These are phyloP conservation scores for Eugnorisma glareosa DNA, from an alignment of 2,888 invertebrate species.

Conservation along the genomic window DNA sequence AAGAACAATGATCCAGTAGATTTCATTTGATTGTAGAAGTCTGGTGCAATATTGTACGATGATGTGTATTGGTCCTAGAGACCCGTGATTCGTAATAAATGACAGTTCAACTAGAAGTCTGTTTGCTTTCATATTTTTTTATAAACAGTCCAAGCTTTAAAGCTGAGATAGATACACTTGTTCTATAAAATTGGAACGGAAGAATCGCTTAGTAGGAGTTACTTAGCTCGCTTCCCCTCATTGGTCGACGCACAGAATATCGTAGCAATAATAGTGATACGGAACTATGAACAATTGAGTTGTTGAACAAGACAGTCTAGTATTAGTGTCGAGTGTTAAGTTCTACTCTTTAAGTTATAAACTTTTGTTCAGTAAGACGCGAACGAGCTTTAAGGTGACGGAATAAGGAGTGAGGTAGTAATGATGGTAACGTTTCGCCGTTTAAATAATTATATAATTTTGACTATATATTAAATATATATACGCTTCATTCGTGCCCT, in stretches of 20 bases:
- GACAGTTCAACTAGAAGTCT: slow-evolving; percentile 57
- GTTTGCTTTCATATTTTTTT: slow-evolving; percentile 56
- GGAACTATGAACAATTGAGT: slow-evolving; percentile 59
- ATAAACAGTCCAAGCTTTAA: slow-evolving; percentile 31
- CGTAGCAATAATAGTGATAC: slow-evolving; percentile 71
- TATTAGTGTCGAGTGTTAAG: slow-evolving; percentile 69
- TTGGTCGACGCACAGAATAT: slow-evolving; percentile 62
- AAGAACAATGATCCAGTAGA: slow-evolving; percentile 46
- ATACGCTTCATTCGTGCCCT: slow-evolving; percentile 51
- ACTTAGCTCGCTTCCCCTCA: slow-evolving; percentile 43
- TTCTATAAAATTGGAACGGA: slow-evolving; percentile 18
- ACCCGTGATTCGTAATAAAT: slow-evolving; percentile 59
- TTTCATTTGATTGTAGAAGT: slow-evolving; percentile 54
- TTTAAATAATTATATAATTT: slow-evolving; percentile 53
- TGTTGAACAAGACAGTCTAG: slow-evolving; percentile 65
- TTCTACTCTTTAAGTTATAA: slow-evolving; percentile 68
- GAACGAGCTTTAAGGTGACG: slow-evolving; percentile 69
- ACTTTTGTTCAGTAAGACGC: slow-evolving; percentile 66
- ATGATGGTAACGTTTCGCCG: slow-evolving; percentile 63
- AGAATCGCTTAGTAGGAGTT: slow-evolving; percentile 30
- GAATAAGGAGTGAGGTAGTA: slow-evolving; percentile 58
- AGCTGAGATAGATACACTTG: not conserved
- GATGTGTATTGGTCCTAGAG: slow-evolving; percentile 42
- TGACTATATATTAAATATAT: slow-evolving; percentile 61
- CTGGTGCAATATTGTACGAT: slow-evolving; percentile 53